A percentile compares a stretch with the other conserved stretches of the same genome.
Evolutionary conservation across 1,140 invertebrate species (phyloP).

Genomic region (Pectinophora gossypiella): DNA sequence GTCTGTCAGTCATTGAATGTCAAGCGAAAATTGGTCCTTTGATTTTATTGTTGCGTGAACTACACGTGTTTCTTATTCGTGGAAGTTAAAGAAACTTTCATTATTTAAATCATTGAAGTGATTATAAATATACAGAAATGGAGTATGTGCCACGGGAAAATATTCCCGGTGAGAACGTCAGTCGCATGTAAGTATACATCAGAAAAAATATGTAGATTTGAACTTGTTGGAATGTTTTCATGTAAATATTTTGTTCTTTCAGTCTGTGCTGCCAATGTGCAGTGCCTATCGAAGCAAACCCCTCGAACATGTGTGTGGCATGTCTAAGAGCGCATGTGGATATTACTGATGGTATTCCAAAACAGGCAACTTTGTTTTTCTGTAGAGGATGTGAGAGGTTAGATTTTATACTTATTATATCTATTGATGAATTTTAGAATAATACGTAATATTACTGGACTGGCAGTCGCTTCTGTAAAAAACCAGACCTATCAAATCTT

Average conservation of each 20-base stretch:
- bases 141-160: constrained; percentile 57
- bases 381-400: constrained; percentile 94
- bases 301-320: constrained; percentile 97
- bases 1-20: too few species aligned
- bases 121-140: too few species aligned
- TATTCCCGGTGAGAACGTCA: constrained; percentile 25
- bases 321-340: constrained; percentile 94
- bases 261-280: constrained; percentile 90
- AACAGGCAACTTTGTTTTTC: constrained; percentile 92
- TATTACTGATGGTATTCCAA: constrained; percentile 97
- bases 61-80: too few species aligned
- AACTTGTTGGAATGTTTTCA: not conserved
- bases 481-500: too few species aligned
- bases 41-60: too few species aligned
- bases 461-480: too few species aligned
- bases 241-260: constrained; percentile 28
- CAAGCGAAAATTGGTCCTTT: too few species aligned
- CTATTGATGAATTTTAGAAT: too few species aligned
- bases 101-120: too few species aligned
- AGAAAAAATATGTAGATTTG: constrained; percentile 15
- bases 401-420: too few species aligned
- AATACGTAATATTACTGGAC: too few species aligned
- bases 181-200: constrained; percentile 49
- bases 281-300: constrained; percentile 92
- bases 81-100: too few species aligned